Percentiles rank a stretch among this genome's conserved stretches.
phyloP scores from a whole-genome alignment of 2,888 invertebrate species.

The Aleiodes alternator region DNA sequence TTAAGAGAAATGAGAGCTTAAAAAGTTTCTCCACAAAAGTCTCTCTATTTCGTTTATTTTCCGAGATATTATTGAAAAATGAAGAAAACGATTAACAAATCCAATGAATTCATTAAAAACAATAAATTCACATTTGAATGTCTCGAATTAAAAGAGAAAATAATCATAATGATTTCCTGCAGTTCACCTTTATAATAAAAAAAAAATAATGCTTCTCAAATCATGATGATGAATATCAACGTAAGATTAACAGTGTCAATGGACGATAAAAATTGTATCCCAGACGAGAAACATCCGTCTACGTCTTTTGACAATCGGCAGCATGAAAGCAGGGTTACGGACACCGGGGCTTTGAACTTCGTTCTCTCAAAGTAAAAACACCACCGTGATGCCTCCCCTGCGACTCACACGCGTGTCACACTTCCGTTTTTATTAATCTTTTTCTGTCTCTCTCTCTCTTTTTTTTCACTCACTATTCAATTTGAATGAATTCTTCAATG shows the following conservation, averaged over 20 bases:
- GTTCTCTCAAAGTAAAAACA: constrained; percentile 17
- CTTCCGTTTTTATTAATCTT: constrained; percentile 24
- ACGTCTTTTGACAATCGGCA: constrained; percentile 29
- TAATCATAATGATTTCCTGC: constrained; percentile 12
- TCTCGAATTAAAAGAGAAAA: background rate
- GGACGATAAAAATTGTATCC: constrained; percentile 45
- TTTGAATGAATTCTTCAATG: constrained; percentile 15
- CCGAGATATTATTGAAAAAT: too few relatives aligned
- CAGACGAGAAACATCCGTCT: constrained; percentile 46
- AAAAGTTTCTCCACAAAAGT: too few relatives aligned
- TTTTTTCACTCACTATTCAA: constrained; percentile 20
- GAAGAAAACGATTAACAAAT: too few relatives aligned
- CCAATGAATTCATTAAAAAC: too few relatives aligned
- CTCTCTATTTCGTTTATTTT: too few relatives aligned
- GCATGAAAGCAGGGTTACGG: constrained; percentile 40
- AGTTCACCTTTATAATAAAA: background rate
- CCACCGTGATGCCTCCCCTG: background rate
- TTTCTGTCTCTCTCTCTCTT: background rate
- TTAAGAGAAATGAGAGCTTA: too few relatives aligned
- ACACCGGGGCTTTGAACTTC: constrained; percentile 43
- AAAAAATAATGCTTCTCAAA: constrained; percentile 8
- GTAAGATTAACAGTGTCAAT: constrained; percentile 48
- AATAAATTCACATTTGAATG: background rate
- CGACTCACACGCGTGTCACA: constrained; percentile 32
- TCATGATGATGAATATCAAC: constrained; percentile 47